Percentiles rank a stretch among this genome's conserved stretches.
Evolutionary conservation across 1,140 invertebrate genomes (phyloP).

Genomic region (Akabosia matsudoensis): DNA sequence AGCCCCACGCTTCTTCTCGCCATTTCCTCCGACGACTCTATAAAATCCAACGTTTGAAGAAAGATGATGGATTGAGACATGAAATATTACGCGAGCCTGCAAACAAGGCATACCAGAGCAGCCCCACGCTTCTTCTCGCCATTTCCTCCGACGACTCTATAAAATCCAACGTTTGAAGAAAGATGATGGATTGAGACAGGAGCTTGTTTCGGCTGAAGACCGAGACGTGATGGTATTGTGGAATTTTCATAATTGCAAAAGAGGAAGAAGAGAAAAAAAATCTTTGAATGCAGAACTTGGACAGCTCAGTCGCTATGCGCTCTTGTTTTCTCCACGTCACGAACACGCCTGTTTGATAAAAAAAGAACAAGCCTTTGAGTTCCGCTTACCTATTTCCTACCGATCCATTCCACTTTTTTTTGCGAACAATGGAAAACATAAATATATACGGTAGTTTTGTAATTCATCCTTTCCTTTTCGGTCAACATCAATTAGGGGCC

Average conservation of each 20-base stretch:
- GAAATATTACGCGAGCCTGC: not conserved
- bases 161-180: not conserved
- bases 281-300: not conserved
- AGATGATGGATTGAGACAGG: not conserved
- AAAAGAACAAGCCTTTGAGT: too few species aligned
- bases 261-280: not conserved
- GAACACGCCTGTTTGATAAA: not conserved
- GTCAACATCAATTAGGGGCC: too few species aligned
- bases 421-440: too few species aligned
- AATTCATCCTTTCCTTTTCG: too few species aligned
- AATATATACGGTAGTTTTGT: too few species aligned
- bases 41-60: not conserved
- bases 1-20: not conserved
- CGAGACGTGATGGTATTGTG: not conserved
- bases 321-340: too few species aligned
- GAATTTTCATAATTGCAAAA: not conserved
- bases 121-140: not conserved
- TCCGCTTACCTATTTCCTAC: too few species aligned
- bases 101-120: not conserved
- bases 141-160: not conserved
- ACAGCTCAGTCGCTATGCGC: too few species aligned
- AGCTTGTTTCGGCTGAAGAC: not conserved
- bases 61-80: not conserved
- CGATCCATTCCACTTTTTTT: too few species aligned
- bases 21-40: not conserved